Percentiles rank a stretch among this genome's conserved stretches.
Evolutionary conservation across 2,888 invertebrate genomes (phyloP).

Genomic region (Volucella bombylans): DNA sequence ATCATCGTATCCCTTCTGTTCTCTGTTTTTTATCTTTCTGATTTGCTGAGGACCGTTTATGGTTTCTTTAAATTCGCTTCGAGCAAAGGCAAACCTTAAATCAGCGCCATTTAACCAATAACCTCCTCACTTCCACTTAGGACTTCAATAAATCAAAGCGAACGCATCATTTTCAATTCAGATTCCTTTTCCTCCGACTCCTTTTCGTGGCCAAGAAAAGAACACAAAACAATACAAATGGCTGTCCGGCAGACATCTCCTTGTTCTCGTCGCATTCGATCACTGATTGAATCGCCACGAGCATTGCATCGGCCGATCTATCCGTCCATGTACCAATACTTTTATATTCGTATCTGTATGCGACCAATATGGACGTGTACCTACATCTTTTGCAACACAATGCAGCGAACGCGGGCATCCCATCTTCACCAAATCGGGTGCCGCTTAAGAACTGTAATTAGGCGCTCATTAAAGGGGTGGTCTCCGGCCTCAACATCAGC

Average conservation of each 20-base stretch:
- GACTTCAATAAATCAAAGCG: constrained; percentile 72
- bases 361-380: constrained; percentile 1
- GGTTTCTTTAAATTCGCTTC: background rate
- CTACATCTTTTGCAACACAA: constrained; percentile 11
- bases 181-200: background rate
- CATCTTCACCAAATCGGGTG: constrained; percentile 71
- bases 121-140: constrained; percentile 74
- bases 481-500: constrained; percentile 76
- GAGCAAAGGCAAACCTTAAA: constrained; percentile 66
- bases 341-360: background rate
- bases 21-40: background rate
- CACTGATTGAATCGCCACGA: constrained; percentile 58
- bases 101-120: constrained; percentile 75
- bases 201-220: background rate
- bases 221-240: background rate
- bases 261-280: constrained; percentile 30
- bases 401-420: constrained; percentile 21
- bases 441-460: constrained; percentile 82
- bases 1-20: constrained; percentile 2
- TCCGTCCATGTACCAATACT: constrained; percentile 21
- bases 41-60: background rate
- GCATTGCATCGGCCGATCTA: constrained; percentile 11
- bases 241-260: too few species aligned
- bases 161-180: constrained; percentile 67
- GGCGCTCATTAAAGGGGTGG: constrained; percentile 83